Evolutionary conservation across 2,888 invertebrate genomes (phyloP).

Genomic region (Noctua fimbriata): DNA sequence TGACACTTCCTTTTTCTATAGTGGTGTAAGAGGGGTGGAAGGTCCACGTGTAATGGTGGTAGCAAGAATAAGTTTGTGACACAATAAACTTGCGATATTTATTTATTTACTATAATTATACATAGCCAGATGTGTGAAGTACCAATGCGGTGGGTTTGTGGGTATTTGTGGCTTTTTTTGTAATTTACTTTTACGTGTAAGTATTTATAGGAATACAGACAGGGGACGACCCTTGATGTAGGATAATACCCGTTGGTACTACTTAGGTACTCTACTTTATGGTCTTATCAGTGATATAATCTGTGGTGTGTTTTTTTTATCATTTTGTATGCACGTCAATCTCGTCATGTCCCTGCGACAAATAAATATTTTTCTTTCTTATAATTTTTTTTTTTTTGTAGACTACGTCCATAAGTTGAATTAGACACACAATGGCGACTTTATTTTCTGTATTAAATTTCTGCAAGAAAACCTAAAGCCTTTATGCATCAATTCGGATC

Average conservation of each 20-base stretch:
- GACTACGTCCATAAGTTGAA: no score
- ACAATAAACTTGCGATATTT: conserved; percentile 86
- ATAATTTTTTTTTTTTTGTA: no score
- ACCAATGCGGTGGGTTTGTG: conserved; percentile 63
- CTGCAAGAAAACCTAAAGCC: neutral
- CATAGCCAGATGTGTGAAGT: conserved; percentile 84
- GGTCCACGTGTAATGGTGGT: conserved; percentile 68
- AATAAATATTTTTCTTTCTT: no score
- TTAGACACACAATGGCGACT: no score
- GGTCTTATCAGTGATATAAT: neutral
- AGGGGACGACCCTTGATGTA: neutral
- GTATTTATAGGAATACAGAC: conserved; percentile 10
- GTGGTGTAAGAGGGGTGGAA: conserved; percentile 43
- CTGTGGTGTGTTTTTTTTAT: no score
- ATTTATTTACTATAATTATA: conserved; percentile 86
- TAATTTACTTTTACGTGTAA: conserved; percentile 31
- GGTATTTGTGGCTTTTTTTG: conserved; percentile 55
- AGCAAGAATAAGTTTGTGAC: conserved; percentile 81
- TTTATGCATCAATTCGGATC: neutral
- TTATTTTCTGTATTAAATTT: neutral
- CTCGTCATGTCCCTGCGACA: no score
- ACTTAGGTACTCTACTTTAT: neutral
- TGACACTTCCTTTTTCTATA: neutral
- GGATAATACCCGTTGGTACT: neutral
- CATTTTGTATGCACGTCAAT: no score